These are phyloP conservation scores for Campoletis sonorensis DNA, from an alignment of 1,140 invertebrate species.

Conservation along the genomic window DNA sequence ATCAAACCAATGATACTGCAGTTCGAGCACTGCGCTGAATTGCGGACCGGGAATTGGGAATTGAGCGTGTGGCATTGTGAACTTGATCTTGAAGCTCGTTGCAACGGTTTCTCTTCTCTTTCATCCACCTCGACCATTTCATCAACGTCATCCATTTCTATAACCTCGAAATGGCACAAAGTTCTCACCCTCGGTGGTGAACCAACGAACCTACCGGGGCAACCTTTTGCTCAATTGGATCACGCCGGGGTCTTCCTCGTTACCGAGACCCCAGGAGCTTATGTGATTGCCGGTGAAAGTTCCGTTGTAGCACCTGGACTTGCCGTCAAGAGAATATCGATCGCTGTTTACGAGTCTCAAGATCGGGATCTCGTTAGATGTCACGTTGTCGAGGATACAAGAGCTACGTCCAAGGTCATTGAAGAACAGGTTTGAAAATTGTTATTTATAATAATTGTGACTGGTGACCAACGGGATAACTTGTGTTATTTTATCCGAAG, in stretches of 20 bases:
- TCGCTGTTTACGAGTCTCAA: conserved; percentile 86
- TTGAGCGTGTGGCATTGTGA: conserved; percentile 80
- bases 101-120: conserved; percentile 60
- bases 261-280: conserved; percentile 88
- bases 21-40: conserved; percentile 89
- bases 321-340: conserved; percentile 83
- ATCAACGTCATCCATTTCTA: conserved; percentile 68
- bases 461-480: too few relatives aligned
- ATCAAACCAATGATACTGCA: conserved; percentile 91
- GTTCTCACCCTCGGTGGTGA: conserved; percentile 92
- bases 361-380: conserved; percentile 84
- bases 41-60: conserved; percentile 87
- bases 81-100: conserved; percentile 79
- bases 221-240: conserved; percentile 88
- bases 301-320: conserved; percentile 47
- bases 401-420: conserved; percentile 78
- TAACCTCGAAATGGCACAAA: conserved; percentile 80
- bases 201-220: conserved; percentile 91
- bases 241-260: conserved; percentile 88
- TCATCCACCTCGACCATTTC: conserved; percentile 33
- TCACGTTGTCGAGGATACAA: conserved; percentile 93
- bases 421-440: conserved; percentile 63
- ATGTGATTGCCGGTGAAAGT: conserved; percentile 88
- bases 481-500: too few relatives aligned
- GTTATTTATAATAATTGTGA: neutral